These are phyloP conservation scores for Callosobruchus maculatus DNA, from an alignment of 2,888 invertebrate genomes.

Conservation along the genomic window DNA sequence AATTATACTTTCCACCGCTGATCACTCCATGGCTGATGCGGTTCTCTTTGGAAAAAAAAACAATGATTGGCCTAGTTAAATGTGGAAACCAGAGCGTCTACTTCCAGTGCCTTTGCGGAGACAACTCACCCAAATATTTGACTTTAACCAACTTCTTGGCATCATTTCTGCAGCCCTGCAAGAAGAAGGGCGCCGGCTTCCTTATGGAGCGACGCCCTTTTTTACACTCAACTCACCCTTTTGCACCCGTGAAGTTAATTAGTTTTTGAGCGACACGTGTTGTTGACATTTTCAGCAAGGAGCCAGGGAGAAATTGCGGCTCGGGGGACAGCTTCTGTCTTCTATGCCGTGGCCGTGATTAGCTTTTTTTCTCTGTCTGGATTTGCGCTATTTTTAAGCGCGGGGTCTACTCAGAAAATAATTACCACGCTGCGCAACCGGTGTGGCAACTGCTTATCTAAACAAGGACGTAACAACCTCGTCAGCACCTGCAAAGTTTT, in stretches of 20 bases:
- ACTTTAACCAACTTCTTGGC: background rate
- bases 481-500: no score
- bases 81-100: background rate
- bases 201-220: conserved; percentile 9
- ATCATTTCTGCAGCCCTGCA: background rate
- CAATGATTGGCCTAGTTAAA: background rate
- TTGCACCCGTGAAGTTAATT: conserved; percentile 14
- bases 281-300: conserved; percentile 23
- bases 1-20: no score
- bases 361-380: background rate
- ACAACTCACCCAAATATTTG: background rate
- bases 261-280: conserved; percentile 27
- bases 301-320: conserved; percentile 1
- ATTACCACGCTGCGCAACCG: background rate
- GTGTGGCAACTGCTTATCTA: no score
- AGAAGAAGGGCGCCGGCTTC: background rate
- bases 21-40: no score
- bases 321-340: background rate
- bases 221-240: background rate
- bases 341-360: background rate
- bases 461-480: no score
- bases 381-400: background rate
- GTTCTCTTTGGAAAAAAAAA: no score
- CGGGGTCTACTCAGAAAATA: background rate
- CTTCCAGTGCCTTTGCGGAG: background rate